Base-by-base conservation (phyloP, 2,113 vertebrate species). In the Benitochromis conjunctus region DNA sequence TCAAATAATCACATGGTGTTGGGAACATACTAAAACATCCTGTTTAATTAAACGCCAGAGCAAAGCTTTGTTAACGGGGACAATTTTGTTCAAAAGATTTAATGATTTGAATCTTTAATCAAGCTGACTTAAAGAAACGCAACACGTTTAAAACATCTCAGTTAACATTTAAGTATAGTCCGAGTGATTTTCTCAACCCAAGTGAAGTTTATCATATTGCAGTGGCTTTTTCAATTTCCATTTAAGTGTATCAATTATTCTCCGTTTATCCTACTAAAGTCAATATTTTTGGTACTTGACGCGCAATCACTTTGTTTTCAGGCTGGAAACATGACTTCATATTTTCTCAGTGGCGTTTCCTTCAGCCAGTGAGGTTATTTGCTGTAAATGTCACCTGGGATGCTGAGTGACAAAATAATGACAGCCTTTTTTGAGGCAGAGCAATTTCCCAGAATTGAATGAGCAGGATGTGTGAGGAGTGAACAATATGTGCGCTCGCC, bases 401-500 rank as follows among this genome's bases (percentile, higher is more conserved):
- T 78, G 60, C 89, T 87, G 92, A 93, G 93, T 95, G 95, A 95
- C 94, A 95, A 95, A 95, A 95, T 96, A 96, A 96, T 96, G 94
- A 95, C 94, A 95, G 92, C 91, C 89, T 91, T 92, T 95, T 96
- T 95, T 92, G 86, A 95, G 92, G 91, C 88, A 88, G 86, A 94
- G 91, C 94, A 94, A 96, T 96, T 96, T 96, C 92, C 93, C 87
- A 86, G 91, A 95, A 96, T 94, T 96, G 94, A 96, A 94, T 95
- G 93, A 95, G 91, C 90, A 88, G 94, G 91, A 94, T 95, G 91
- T 93, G 92, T 93, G 92, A 83, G 83, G 91, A 91, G 91, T 91
- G 92, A 93, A 95, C 94, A 95, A 94, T 93, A 86, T 91, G 90
- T 95, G 91, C 80, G 56, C 93, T 93, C 86, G 85, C 83, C 91